phyloP scores from a whole-genome alignment of 2,888 invertebrate species.

The Pycnomerus fuliginosus region DNA sequence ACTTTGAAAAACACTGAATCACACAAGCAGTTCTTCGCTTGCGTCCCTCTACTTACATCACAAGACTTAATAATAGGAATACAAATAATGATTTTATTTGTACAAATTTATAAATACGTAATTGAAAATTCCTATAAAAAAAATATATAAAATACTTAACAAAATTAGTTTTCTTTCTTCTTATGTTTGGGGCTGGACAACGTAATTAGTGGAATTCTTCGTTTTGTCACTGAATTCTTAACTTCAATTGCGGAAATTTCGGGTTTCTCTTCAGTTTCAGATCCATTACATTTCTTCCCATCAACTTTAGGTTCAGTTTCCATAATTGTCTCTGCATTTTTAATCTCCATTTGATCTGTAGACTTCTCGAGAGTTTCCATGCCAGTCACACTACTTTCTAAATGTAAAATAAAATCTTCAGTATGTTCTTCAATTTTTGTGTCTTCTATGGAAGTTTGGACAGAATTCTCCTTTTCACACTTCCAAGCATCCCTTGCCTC shows the following conservation, averaged over 20 bases:
- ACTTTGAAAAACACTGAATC: conserved; percentile 66
- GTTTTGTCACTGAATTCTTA: conserved; percentile 26
- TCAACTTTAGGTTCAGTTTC: too few relatives aligned
- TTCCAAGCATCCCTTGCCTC: conserved; percentile 39
- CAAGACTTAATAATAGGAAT: conserved; percentile 11
- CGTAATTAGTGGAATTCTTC: conserved; percentile 73
- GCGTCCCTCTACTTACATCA: conserved; percentile 16
- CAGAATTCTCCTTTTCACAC: conserved; percentile 15
- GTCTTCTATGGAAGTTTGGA: not conserved
- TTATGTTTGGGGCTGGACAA: conserved; percentile 75
- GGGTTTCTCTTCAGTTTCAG: too few relatives aligned
- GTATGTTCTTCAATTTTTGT: conserved; percentile 28
- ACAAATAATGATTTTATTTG: conserved; percentile 10
- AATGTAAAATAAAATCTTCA: conserved; percentile 38
- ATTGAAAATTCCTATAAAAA: not conserved
- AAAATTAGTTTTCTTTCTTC: conserved; percentile 51
- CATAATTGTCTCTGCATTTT: too few relatives aligned
- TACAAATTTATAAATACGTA: not conserved
- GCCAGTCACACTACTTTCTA: too few relatives aligned
- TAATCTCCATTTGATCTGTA: too few relatives aligned
- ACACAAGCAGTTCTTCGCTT: not conserved
- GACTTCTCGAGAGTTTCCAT: too few relatives aligned
- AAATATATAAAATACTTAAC: conserved; percentile 5
- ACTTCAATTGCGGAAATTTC: too few relatives aligned
- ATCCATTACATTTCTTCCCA: too few relatives aligned